A percentile compares a stretch with the other conserved stretches of the same genome.
Evolutionary conservation across 2,113 vertebrate genomes (phyloP).

Genomic region (Coryphaenoides rupestris): DNA sequence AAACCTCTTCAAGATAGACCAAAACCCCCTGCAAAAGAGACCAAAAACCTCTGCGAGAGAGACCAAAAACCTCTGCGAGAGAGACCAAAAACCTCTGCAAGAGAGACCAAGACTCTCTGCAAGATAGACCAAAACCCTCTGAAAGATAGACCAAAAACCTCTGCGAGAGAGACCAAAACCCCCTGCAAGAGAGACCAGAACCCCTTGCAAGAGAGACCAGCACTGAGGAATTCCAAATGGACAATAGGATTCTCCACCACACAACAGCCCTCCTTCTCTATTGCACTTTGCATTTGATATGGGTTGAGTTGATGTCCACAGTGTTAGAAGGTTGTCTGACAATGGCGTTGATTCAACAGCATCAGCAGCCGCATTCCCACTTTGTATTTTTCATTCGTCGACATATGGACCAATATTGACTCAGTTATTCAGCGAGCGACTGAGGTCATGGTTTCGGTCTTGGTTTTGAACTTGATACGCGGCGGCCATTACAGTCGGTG

Average conservation of each 20-base stretch:
- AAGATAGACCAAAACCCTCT: too few species aligned
- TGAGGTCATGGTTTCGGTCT: conserved; percentile 46
- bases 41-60: too few species aligned
- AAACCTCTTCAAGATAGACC: too few species aligned
- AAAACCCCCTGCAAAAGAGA: too few species aligned
- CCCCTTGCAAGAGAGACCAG: too few species aligned
- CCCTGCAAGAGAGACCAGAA: too few species aligned
- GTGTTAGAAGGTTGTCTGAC: background rate
- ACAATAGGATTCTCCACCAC: background rate
- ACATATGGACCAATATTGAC: conserved; percentile 26
- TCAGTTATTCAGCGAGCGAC: conserved; percentile 22
- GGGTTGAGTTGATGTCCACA: background rate
- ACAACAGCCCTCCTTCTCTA: background rate
- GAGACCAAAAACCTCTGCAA: too few species aligned
- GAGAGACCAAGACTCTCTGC: too few species aligned
- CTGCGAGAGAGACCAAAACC: too few species aligned
- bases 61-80: too few species aligned
- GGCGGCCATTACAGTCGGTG: conserved; percentile 27
- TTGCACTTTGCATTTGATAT: conserved; percentile 4
- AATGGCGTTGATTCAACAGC: conserved; percentile 5
- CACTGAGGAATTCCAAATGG: background rate
- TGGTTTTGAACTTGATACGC: conserved; percentile 38
- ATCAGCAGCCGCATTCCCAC: background rate
- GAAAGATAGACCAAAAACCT: too few species aligned
- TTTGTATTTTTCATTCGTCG: background rate